A percentile compares a stretch with the other conserved stretches of the same genome.
Evolutionary conservation across 2,797 vertebrate genomes (phyloP).

Genomic region (Cossypha niveicapilla): DNA sequence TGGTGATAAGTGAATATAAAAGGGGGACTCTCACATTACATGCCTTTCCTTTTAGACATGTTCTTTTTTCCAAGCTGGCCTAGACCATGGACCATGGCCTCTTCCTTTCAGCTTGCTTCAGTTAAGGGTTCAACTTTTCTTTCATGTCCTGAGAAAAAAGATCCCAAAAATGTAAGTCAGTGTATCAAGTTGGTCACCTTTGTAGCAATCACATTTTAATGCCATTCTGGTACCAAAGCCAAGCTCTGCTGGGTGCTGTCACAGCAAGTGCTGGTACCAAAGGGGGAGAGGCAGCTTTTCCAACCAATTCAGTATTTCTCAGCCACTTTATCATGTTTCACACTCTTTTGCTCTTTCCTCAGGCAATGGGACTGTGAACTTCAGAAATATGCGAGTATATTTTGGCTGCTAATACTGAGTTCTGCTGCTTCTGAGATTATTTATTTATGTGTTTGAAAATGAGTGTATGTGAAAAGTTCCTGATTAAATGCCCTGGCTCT

Average conservation of each 20-base stretch:
- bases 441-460: constrained; percentile 32
- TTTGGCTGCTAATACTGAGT: neutral
- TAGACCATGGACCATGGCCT: accelerated
- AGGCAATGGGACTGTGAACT: neutral
- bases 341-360: neutral
- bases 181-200: neutral
- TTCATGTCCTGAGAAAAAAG: neutral
- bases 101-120: neutral
- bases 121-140: neutral
- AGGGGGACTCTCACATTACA: neutral
- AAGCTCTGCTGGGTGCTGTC: neutral
- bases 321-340: neutral
- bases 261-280: neutral
- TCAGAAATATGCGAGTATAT: neutral
- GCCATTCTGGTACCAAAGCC: neutral
- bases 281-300: neutral
- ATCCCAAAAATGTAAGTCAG: neutral
- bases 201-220: neutral
- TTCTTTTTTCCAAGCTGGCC: neutral
- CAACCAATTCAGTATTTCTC: neutral
- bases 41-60: neutral
- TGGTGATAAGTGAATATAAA: neutral
- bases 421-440: constrained; percentile 13
- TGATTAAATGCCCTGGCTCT: neutral
- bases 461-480: neutral